phyloP scores from a whole-genome alignment of 2,113 vertebrate species.

The Menura novaehollandiae region DNA sequence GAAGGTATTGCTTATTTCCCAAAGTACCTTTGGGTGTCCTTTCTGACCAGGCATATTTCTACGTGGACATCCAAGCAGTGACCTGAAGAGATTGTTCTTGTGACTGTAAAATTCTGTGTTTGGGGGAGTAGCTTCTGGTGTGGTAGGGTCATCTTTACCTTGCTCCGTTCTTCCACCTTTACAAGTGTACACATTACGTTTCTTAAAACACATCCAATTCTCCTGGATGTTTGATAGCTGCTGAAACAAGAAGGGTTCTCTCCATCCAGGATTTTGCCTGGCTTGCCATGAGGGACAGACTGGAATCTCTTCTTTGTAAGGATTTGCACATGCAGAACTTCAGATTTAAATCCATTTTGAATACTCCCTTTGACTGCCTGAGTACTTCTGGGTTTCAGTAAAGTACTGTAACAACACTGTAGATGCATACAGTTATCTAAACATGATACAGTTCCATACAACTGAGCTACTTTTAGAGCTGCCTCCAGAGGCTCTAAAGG shows the following conservation, averaged over 20 bases:
- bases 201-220: neutral
- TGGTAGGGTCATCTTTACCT: neutral
- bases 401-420: neutral
- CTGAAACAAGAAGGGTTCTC: neutral
- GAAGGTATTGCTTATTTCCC: neutral
- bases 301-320: neutral
- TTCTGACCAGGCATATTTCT: neutral
- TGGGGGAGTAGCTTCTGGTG: neutral
- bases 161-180: neutral
- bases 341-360: neutral
- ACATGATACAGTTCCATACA: neutral
- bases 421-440: neutral
- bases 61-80: neutral
- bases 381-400: neutral
- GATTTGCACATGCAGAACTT: neutral
- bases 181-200: accelerated
- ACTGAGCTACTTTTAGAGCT: neutral
- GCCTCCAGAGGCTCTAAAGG: neutral
- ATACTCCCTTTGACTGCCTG: neutral
- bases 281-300: neutral
- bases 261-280: neutral
- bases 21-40: neutral
- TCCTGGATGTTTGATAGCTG: neutral
- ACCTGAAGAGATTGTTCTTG: neutral
- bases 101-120: neutral